These are phyloP conservation scores for Tolmerus cingulatus DNA, from an alignment of 2,888 invertebrate species.

Conservation along the genomic window DNA sequence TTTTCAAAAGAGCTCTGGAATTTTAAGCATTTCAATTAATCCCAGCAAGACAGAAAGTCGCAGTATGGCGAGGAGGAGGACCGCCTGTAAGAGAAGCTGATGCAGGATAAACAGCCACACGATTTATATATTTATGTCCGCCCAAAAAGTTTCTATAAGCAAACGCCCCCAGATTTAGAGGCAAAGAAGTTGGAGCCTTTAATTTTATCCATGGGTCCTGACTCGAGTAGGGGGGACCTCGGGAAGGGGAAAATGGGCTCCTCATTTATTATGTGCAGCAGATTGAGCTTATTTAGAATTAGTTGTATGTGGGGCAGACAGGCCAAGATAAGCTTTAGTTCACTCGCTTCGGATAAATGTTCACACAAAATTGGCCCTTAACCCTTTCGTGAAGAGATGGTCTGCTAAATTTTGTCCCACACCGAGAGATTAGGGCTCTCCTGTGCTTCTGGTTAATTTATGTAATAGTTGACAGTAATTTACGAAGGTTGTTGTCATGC, in stretches of 20 bases:
- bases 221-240: neutral
- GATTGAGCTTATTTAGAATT: conserved; percentile 28
- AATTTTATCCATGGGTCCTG: neutral
- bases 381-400: neutral
- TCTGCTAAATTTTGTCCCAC: neutral
- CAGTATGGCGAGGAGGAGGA: conserved; percentile 50
- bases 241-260: neutral
- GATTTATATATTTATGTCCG: conserved; percentile 39
- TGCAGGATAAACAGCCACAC: conserved; percentile 30
- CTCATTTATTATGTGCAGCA: conserved; percentile 11
- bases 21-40: conserved; percentile 64
- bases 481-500: conserved; percentile 30
- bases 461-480: conserved; percentile 38
- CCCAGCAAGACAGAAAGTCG: conserved; percentile 58
- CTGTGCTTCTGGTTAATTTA: conserved; percentile 30
- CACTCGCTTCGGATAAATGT: neutral
- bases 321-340: neutral
- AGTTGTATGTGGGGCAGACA: neutral
- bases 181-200: neutral
- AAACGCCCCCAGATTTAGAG: neutral
- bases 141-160: neutral
- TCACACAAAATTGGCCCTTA: conserved; percentile 18
- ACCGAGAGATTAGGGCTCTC: neutral
- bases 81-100: neutral
- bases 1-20: conserved; percentile 62